Percentiles rank a stretch among this genome's conserved stretches.
Conservation (phyloP, 2,113 vertebrate species). For the Sterrhoptilus dennistouni region DNA sequence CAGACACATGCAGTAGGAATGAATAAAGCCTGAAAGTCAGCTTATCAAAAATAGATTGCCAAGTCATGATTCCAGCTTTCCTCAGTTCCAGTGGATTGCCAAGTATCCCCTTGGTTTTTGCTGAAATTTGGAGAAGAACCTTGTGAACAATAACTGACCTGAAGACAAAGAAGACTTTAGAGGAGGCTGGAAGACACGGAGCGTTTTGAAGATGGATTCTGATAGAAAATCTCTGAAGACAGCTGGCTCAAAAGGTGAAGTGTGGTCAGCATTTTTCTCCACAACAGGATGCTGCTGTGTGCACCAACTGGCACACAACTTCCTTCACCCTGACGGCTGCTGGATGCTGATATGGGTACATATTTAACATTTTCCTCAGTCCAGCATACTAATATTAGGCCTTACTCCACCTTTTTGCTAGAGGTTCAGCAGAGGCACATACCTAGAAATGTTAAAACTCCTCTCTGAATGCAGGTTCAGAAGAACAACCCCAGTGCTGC, state of each 20-base stretch:
- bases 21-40: not conserved
- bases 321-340: not conserved
- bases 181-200: not conserved
- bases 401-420: not conserved
- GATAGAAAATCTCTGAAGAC: not conserved
- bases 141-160: not conserved
- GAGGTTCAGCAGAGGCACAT: not conserved
- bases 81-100: not conserved
- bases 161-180: not conserved
- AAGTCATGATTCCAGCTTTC: not conserved
- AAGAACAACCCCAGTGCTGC: not conserved
- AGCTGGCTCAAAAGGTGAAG: not conserved
- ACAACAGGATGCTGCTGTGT: not conserved
- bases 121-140: not conserved
- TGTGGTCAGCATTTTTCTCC: not conserved
- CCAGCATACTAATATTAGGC: not conserved
- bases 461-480: not conserved
- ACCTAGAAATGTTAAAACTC: not conserved
- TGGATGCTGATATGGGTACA: not conserved
- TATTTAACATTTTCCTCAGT: not conserved
- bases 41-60: not conserved
- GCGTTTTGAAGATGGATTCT: not conserved
- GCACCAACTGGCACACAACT: not conserved
- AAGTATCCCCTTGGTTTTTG: not conserved
- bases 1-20: not conserved